Conservation (phyloP, 2,797 vertebrate genomes). For the Borostomias antarcticus region DNA sequence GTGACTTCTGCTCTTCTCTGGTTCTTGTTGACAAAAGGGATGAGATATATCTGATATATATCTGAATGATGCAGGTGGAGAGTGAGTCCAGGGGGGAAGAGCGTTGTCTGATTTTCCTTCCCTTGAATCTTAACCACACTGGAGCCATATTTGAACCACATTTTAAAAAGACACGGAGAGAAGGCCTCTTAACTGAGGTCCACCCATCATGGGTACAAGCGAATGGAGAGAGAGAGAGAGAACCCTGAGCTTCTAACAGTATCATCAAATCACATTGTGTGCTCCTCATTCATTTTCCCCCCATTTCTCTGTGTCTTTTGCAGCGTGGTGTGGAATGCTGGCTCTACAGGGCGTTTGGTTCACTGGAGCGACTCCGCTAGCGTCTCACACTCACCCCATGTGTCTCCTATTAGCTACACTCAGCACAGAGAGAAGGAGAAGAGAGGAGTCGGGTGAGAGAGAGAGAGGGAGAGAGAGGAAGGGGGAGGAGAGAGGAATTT, state of each 20-base stretch:
- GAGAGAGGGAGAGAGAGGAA: slow-evolving; percentile 32
- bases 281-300: slow-evolving; percentile 56
- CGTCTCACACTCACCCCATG: slow-evolving; percentile 76
- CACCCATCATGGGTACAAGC: too few relatives aligned
- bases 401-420: slow-evolving; percentile 68
- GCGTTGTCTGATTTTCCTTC: too few relatives aligned
- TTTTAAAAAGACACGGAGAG: too few relatives aligned
- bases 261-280: slow-evolving; percentile 65
- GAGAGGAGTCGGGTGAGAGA: slow-evolving; percentile 35
- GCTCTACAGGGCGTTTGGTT: slow-evolving; percentile 69
- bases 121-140: too few relatives aligned
- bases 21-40: too few relatives aligned
- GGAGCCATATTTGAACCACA: too few relatives aligned
- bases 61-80: too few relatives aligned
- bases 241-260: slow-evolving; percentile 54
- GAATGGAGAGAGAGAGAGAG: slow-evolving; percentile 47
- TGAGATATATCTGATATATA: too few relatives aligned
- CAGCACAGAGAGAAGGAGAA: slow-evolving; percentile 52
- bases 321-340: slow-evolving; percentile 68
- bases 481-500: slow-evolving; percentile 63
- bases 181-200: too few relatives aligned
- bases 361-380: slow-evolving; percentile 72
- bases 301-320: slow-evolving; percentile 49
- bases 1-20: too few relatives aligned
- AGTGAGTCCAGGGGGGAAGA: too few relatives aligned